Conservation (phyloP, 2,797 vertebrate genomes). For the Falco concolor region DNA sequence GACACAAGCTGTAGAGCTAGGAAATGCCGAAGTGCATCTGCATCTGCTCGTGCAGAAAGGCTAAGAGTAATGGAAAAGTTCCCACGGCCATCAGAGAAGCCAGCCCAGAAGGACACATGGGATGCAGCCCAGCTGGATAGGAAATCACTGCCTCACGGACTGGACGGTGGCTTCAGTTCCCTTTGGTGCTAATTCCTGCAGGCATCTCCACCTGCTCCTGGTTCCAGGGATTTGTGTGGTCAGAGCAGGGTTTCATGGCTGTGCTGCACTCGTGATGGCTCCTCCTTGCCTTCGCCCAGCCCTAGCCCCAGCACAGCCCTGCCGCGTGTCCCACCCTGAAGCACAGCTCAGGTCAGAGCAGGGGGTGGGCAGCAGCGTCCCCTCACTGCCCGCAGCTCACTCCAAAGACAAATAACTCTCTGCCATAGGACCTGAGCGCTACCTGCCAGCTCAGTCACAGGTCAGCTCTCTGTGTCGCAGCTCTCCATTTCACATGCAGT, state of each 20-base stretch:
- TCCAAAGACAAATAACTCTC: not conserved
- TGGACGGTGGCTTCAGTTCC: not conserved
- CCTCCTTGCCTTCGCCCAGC: not conserved
- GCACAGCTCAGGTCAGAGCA: not conserved
- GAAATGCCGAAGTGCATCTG: not conserved
- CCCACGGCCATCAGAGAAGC: not conserved
- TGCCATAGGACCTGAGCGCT: not conserved
- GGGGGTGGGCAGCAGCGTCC: not conserved
- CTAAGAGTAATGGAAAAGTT: not conserved
- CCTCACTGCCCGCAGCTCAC: not conserved
- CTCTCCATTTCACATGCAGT: not conserved
- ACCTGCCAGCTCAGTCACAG: not conserved
- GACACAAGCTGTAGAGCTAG: not conserved
- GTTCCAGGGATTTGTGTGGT: not conserved
- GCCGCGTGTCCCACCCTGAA: rapidly evolving
- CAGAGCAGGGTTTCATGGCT: not conserved
- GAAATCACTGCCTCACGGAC: not conserved
- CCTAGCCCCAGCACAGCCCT: not conserved
- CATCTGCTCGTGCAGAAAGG: not conserved
- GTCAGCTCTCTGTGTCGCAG: not conserved
- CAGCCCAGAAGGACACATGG: not conserved
- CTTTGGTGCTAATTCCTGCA: not conserved
- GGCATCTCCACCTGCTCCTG: not conserved
- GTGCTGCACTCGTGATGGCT: rapidly evolving
- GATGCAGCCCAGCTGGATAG: not conserved